Conservation (phyloP, 2,113 vertebrate genomes). For the Leptobrachium leishanense region DNA sequence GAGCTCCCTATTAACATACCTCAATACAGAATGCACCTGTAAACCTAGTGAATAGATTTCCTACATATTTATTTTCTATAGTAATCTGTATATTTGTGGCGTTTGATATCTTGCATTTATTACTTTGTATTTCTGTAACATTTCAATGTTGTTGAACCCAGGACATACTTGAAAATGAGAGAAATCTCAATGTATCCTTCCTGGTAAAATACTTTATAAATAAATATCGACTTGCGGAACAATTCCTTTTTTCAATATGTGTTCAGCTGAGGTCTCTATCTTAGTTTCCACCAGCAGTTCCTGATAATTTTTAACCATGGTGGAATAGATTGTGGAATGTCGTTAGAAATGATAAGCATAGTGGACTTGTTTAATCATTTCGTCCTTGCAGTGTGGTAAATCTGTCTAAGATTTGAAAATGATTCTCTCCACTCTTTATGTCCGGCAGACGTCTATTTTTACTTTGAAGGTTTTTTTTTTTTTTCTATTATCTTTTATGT, state of each 20-base stretch:
- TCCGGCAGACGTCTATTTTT: background rate
- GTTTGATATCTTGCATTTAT: too few species aligned
- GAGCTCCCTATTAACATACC: too few species aligned
- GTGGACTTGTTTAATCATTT: constrained; percentile 14
- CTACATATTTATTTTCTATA: too few species aligned
- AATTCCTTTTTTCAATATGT: background rate
- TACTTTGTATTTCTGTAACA: too few species aligned
- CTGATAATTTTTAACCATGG: background rate
- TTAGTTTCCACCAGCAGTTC: background rate
- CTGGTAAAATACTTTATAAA: too few species aligned
- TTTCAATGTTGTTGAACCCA: too few species aligned
- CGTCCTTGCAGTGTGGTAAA: background rate
- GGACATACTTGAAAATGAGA: too few species aligned
- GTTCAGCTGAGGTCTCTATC: background rate
- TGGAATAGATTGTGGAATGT: constrained; percentile 13
- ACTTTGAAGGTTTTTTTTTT: background rate
- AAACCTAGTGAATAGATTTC: too few species aligned
- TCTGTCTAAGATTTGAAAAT: constrained; percentile 17
- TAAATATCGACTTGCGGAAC: too few species aligned
- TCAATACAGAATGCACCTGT: too few species aligned
- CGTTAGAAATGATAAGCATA: background rate
- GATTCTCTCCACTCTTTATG: constrained; percentile 1
- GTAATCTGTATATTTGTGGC: too few species aligned
- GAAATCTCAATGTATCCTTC: too few species aligned
- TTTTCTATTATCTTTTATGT: constrained; percentile 11